Evolutionary conservation across 2,113 vertebrate genomes (phyloP), one percentile per base, ranked within the genome.

Genomic region (Myanophis thanlyinensis): DNA sequence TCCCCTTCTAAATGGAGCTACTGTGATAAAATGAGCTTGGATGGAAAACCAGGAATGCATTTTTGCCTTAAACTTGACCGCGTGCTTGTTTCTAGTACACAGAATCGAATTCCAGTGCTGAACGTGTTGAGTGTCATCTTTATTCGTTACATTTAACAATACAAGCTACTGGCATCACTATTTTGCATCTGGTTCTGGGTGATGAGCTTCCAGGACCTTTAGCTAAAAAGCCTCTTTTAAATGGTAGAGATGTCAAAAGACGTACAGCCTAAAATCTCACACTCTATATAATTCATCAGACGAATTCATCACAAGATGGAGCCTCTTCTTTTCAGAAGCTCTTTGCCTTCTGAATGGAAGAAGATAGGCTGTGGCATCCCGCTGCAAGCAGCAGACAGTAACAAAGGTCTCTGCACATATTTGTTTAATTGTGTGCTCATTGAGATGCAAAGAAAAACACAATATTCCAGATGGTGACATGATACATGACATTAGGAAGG

Each of bases 401-500:
- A 23, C 1, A 40, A 22, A 44, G 73, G 73, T 44, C 35, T 80
- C 35, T 80, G 48, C 27, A 87, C 30, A 44, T 5, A 44, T 15
- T n/a, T 88, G 49, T 88, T 88, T 88, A 88, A 40, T 88, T 54
- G 20, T 53, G 20, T 40, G n/a, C n/a, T 53, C 48, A 52, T 53
- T 88, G 20, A 54, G 87, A 52, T 87, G 95, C 52, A 86, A 93
- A 93, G 85, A 87, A 8, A 87, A 87, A 51, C 94, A 94, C 49
- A 51, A 90, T 93, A 92, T 95, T 91, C 22, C 3, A 6, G 93
- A 92, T 94, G 92, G 92, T 95, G 80, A 40, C 30, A 52, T 88
- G 94, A 86, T 90, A 91, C 0, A 46, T 44, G 35, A 80, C 35
- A 80, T 22, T 22, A 80, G 35, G 73, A 80, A 44, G 73, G 73